Evolutionary conservation across 2,797 vertebrate species (phyloP).

Genomic region (Schizopygopsis pylzovi): DNA sequence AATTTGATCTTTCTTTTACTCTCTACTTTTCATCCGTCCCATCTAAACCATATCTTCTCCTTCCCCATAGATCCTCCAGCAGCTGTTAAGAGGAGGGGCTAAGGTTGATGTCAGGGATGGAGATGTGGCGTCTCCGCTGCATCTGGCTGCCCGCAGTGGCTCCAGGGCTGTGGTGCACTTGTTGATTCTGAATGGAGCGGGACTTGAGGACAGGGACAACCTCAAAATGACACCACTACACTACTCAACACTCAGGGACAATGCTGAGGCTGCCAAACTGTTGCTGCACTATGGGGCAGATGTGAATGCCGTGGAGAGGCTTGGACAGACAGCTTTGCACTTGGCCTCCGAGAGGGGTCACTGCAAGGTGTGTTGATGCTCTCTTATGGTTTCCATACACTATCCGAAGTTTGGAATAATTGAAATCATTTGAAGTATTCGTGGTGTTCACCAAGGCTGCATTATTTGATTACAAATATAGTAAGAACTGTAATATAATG

Average conservation of each 20-base stretch:
- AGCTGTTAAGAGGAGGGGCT: constrained; percentile 57
- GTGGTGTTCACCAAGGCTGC: background rate
- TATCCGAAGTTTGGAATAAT: background rate
- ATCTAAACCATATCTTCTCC: background rate
- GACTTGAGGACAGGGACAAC: constrained; percentile 41
- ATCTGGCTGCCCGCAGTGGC: constrained; percentile 67
- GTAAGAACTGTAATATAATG: background rate
- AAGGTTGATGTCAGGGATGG: constrained; percentile 50
- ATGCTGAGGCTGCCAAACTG: constrained; percentile 48
- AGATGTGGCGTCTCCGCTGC: constrained; percentile 54
- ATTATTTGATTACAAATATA: background rate
- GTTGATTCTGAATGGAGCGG: constrained; percentile 57
- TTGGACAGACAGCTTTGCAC: constrained; percentile 59
- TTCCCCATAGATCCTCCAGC: constrained; percentile 53
- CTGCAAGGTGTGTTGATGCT: constrained; percentile 36
- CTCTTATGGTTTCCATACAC: background rate
- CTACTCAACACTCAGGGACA: constrained; percentile 53
- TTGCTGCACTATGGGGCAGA: constrained; percentile 64
- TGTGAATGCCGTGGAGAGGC: constrained; percentile 46
- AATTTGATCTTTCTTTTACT: constrained; percentile 46
- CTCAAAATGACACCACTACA: constrained; percentile 60
- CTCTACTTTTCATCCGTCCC: background rate
- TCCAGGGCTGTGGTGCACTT: constrained; percentile 18
- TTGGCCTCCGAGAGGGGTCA: constrained; percentile 62
- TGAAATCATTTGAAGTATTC: background rate